phyloP scores from a whole-genome alignment of 2,888 invertebrate species.

The Lasioglossum lativentre region DNA sequence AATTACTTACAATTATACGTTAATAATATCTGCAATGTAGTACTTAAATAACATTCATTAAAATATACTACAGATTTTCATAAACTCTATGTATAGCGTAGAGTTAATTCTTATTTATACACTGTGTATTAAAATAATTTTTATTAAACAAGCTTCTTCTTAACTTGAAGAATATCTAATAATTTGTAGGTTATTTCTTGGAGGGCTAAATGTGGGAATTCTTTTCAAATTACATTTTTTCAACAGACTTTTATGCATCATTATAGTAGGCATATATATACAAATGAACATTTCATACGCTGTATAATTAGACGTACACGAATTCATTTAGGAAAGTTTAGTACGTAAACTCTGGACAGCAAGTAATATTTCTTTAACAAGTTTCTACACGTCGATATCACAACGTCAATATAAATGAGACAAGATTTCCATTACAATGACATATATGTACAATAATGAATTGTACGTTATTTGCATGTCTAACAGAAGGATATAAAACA shows the following conservation, averaged over 20 bases:
- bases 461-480: slow-evolving; percentile 2
- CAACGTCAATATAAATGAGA: neutral
- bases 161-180: neutral
- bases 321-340: neutral
- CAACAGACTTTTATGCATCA: too few relatives aligned
- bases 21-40: too few relatives aligned
- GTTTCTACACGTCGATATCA: neutral
- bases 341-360: neutral
- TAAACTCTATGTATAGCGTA: too few relatives aligned
- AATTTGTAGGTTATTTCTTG: too few relatives aligned
- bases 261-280: neutral
- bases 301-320: neutral
- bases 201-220: too few relatives aligned
- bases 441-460: neutral
- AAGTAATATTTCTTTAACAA: neutral
- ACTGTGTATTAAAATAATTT: too few relatives aligned
- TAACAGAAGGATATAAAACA: neutral
- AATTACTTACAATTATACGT: too few relatives aligned
- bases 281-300: neutral
- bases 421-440: slow-evolving; percentile 5
- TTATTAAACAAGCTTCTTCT: too few relatives aligned
- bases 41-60: too few relatives aligned
- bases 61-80: too few relatives aligned
- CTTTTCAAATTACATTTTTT: too few relatives aligned
- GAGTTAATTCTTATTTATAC: too few relatives aligned